Conservation (phyloP, 2,888 invertebrate species). For the Leptopilina drosophilae region DNA sequence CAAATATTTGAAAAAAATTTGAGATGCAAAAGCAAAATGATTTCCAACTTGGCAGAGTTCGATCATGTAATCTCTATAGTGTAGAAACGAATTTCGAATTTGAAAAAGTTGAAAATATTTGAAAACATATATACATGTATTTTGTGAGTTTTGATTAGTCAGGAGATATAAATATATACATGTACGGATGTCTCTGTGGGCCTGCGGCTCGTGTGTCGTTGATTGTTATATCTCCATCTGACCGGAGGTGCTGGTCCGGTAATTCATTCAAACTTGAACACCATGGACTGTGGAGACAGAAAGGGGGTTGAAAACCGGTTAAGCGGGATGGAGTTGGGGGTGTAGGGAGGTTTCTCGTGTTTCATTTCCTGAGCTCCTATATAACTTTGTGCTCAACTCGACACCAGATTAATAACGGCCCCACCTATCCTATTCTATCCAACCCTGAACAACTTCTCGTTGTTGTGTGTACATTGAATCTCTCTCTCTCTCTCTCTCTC, state of each 20-base stretch:
- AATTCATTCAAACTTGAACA: constrained; percentile 75
- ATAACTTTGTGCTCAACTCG: constrained; percentile 78
- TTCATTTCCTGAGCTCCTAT: constrained; percentile 78
- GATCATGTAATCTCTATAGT: too few relatives aligned
- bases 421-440: constrained; percentile 74
- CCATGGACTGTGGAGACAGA: constrained; percentile 65
- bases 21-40: too few relatives aligned
- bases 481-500: constrained; percentile 49
- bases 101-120: too few relatives aligned
- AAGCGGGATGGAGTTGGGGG: constrained; percentile 54
- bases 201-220: constrained; percentile 70
- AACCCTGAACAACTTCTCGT: constrained; percentile 70
- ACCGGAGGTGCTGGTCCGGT: constrained; percentile 72
- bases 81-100: too few relatives aligned
- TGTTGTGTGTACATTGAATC: constrained; percentile 56
- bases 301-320: constrained; percentile 67
- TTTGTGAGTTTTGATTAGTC: constrained; percentile 57
- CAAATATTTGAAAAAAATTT: too few relatives aligned
- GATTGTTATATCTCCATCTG: constrained; percentile 77
- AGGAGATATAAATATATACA: constrained; percentile 59
- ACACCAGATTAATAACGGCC: constrained; percentile 77
- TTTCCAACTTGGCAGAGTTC: too few relatives aligned
- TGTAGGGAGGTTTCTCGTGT: constrained; percentile 71
- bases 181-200: constrained; percentile 70
- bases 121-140: too few relatives aligned